Percentiles rank a stretch among this genome's conserved stretches.
Conservation (phyloP, 2,888 invertebrate species). For the Agapostemon virescens region DNA sequence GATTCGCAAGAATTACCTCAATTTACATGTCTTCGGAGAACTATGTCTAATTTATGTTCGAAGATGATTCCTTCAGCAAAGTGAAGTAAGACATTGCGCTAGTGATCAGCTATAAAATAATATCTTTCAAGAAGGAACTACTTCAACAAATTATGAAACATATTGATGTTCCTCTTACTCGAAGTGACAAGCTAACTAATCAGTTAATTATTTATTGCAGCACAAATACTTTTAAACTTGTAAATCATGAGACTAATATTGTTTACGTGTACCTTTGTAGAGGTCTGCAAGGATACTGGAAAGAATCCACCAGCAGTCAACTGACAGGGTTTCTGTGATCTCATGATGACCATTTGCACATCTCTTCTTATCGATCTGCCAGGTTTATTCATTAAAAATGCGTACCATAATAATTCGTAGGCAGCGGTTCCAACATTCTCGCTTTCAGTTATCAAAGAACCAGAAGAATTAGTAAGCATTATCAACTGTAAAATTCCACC, state of each 20-base stretch:
- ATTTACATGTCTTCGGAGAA: background rate
- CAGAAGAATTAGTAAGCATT: background rate
- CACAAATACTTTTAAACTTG: too few species aligned
- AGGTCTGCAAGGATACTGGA: background rate
- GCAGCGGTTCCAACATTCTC: background rate
- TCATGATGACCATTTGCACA: background rate
- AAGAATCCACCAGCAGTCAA: background rate
- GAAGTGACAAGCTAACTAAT: too few species aligned
- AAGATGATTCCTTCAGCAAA: background rate
- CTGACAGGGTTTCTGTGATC: background rate
- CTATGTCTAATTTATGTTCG: background rate
- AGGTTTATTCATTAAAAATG: background rate
- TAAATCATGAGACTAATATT: too few species aligned
- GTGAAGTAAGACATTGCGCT: slow-evolving; percentile 22
- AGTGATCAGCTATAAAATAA: slow-evolving; percentile 14
- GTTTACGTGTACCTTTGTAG: background rate
- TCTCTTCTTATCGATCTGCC: background rate
- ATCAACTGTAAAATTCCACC: background rate
- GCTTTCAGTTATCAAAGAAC: background rate
- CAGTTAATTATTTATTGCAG: too few species aligned
- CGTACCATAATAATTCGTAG: background rate
- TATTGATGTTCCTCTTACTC: too few species aligned
- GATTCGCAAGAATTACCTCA: too few species aligned
- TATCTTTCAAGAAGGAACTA: background rate
- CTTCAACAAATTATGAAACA: too few species aligned